Percentiles rank a stretch among this genome's conserved stretches.
These are phyloP conservation scores for Cladorhizidae sp. DNA, from an alignment of 37 sponge, comb jelly and placozoan species.

Conservation along the genomic window DNA sequence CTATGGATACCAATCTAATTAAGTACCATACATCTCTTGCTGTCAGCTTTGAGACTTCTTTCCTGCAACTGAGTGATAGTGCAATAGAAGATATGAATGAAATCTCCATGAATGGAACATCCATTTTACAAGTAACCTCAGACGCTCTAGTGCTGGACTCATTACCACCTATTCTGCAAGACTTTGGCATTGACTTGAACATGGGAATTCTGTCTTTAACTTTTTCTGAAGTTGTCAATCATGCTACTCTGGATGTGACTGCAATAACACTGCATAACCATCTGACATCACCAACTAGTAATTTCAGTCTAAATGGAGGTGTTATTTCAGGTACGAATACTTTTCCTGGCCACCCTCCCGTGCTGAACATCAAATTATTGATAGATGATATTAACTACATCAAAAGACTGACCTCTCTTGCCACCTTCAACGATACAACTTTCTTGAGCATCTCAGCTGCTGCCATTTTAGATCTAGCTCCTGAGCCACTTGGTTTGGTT, in stretches of 20 bases:
- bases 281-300: background rate
- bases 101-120: conserved; percentile 26
- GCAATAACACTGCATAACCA: conserved; percentile 46
- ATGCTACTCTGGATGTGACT: conserved; percentile 56
- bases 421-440: conserved; percentile 57
- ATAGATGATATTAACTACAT: conserved; percentile 70
- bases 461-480: conserved; percentile 61
- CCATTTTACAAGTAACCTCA: conserved; percentile 23
- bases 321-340: conserved; percentile 58
- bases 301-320: conserved; percentile 47
- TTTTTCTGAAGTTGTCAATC: conserved; percentile 78
- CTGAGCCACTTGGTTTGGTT: conserved; percentile 23
- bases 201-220: conserved; percentile 57
- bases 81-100: conserved; percentile 79
- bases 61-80: conserved; percentile 30
- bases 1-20: conserved; percentile 70
- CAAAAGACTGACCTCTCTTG: conserved; percentile 61
- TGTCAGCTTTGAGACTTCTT: conserved; percentile 36
- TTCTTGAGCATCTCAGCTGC: conserved; percentile 58
- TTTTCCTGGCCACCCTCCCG: conserved; percentile 79
- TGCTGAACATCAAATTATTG: conserved; percentile 43
- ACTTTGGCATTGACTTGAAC: conserved; percentile 70
- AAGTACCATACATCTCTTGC: conserved; percentile 68
- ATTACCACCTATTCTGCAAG: conserved; percentile 34
- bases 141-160: conserved; percentile 39